Evolutionary conservation across 2,888 invertebrate genomes (phyloP), one percentile per base, ranked within the genome.

Genomic region (Colostygia pectinataria): DNA sequence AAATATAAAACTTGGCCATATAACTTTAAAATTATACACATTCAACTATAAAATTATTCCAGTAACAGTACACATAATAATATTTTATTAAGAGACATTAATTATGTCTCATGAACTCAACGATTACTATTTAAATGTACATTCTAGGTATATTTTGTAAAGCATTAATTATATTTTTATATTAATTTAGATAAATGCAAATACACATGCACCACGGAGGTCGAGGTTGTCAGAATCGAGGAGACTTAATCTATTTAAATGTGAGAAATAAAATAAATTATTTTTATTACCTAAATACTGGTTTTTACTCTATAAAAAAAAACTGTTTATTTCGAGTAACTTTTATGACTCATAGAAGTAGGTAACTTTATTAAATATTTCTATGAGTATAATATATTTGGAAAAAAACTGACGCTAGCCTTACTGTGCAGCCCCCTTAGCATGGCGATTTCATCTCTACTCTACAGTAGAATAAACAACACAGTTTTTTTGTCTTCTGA

Each of bases 251-350:
- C 73, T 71, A 74, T 79, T 79, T 72, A 68, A 77, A 68, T 69
- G 63, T 65, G 71, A 59, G 60, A 61, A 73, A 66, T 73, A 63
- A 69, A 80, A 76, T 81, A 83, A 80, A 81, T 71, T 81, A 85
- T 86, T 85, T 85, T 84, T 66, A 72, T 74, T 71, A 72, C 18
- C 10, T 12, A 25, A n/a, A 13, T 31, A n/a, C 25, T 47, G 29
- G 46, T 49, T 14, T 32, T 14, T 55, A 57, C 53, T 53, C 12
- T 4, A n/a, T n/a, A n/a, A n/a, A n/a, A n/a, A n/a, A n/a, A n/a
- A n/a, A n/a, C n/a, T n/a, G n/a, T n/a, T n/a, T n/a, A n/a, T n/a
- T n/a, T n/a, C n/a, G n/a, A n/a, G n/a, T n/a, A n/a, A n/a, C n/a
- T n/a, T n/a, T n/a, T n/a, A n/a, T n/a, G n/a, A n/a, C n/a, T n/a